Conservation (phyloP, 1,140 invertebrate species). For the Cataglyphis hispanica region DNA sequence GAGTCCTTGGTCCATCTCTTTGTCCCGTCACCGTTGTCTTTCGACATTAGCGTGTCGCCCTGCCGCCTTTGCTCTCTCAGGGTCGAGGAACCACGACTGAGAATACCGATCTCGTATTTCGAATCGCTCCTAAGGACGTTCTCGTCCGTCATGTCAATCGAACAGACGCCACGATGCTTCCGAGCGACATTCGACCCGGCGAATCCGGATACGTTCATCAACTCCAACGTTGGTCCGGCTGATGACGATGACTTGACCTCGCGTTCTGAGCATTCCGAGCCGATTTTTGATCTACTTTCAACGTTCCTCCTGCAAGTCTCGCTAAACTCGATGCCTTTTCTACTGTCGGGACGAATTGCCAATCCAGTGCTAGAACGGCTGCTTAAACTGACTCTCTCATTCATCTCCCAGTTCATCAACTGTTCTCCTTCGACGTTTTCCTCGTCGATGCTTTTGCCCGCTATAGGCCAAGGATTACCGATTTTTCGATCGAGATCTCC, state of each 20-base stretch:
- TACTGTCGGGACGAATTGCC: slow-evolving; percentile 76
- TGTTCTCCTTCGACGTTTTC: slow-evolving; percentile 28
- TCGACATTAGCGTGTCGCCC: slow-evolving; percentile 24
- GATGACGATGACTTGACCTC: slow-evolving; percentile 32
- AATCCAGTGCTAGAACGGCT: slow-evolving; percentile 82
- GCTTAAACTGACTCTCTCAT: slow-evolving; percentile 84
- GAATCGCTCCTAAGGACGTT: slow-evolving; percentile 77
- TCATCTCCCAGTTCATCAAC: slow-evolving; percentile 84
- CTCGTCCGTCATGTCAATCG: slow-evolving; percentile 47
- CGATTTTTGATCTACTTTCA: slow-evolving; percentile 24
- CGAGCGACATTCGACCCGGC: slow-evolving; percentile 20
- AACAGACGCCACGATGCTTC: slow-evolving; percentile 60
- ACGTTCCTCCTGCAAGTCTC: slow-evolving; percentile 67
- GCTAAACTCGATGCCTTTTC: slow-evolving; percentile 80
- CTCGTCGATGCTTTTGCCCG: slow-evolving; percentile 53
- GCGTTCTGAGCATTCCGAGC: slow-evolving; percentile 1
- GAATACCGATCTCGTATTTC: slow-evolving; percentile 76
- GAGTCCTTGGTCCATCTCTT: slow-evolving; percentile 71
- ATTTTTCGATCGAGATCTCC: slow-evolving; percentile 73
- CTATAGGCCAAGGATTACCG: slow-evolving; percentile 47
- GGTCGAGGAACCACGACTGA: slow-evolving; percentile 52
- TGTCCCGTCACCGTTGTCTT: background rate
- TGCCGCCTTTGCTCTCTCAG: slow-evolving; percentile 59
- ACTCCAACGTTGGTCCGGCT: slow-evolving; percentile 66
- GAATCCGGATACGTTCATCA: slow-evolving; percentile 81